Conservation (phyloP, 2,888 invertebrate genomes). For the Megalurothrips usitatus region DNA sequence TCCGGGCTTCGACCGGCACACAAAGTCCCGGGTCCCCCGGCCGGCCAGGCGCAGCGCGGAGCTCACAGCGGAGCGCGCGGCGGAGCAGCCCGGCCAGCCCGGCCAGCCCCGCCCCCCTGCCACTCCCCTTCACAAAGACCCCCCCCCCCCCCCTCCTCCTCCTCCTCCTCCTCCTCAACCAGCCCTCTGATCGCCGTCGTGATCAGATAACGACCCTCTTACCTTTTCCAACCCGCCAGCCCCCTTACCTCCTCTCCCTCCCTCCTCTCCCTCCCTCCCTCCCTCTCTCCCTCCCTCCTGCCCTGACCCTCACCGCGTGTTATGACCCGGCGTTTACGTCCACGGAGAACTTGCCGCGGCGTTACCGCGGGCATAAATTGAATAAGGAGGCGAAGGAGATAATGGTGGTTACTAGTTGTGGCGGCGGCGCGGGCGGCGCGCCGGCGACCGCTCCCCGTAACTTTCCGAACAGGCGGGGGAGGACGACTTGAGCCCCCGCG, state of each 20-base stretch:
- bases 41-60: too few species aligned
- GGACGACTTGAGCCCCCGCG: too few species aligned
- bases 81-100: neutral
- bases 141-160: neutral
- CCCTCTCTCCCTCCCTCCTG: neutral
- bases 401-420: slow-evolving; percentile 15
- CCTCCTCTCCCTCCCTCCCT: neutral
- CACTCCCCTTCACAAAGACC: neutral
- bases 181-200: neutral
- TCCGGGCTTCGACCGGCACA: too few species aligned
- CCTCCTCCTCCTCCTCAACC: neutral
- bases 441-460: too few species aligned
- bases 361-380: slow-evolving; percentile 26
- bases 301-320: neutral
- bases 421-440: neutral
- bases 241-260: neutral
- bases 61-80: too few species aligned
- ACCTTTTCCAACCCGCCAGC: neutral
- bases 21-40: too few species aligned
- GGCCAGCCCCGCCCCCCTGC: neutral
- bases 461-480: too few species aligned
- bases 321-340: neutral
- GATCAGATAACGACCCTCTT: slow-evolving; percentile 6
- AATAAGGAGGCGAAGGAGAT: slow-evolving; percentile 24
- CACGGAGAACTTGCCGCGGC: neutral